Conservation (phyloP, 2,113 vertebrate genomes). For the Brachypodius melanocephalos region DNA sequence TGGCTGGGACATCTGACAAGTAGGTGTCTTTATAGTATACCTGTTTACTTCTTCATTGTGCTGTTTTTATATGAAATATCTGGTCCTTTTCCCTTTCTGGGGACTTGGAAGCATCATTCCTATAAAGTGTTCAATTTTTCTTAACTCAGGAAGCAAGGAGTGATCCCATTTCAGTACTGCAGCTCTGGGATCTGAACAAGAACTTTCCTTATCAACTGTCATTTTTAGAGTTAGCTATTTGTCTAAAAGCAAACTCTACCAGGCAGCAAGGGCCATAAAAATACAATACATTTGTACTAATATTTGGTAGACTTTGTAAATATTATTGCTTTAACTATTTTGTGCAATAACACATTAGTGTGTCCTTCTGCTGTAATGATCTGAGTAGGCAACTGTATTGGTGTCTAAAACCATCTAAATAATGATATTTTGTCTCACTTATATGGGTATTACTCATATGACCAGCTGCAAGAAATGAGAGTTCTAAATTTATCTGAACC, state of each 20-base stretch:
- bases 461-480: conserved; percentile 42
- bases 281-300: background rate
- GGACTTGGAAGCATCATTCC: background rate
- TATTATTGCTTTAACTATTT: background rate
- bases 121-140: background rate
- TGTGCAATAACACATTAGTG: background rate
- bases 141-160: conserved; percentile 23
- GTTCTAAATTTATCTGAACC: conserved; percentile 49
- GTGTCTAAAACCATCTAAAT: background rate
- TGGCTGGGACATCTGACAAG: conserved; percentile 29
- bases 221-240: background rate
- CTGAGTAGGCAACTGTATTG: background rate
- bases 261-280: background rate
- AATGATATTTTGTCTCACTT: conserved; percentile 13
- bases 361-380: background rate
- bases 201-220: background rate
- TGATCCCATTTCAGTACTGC: background rate
- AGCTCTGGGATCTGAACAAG: background rate
- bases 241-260: background rate
- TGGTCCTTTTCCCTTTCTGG: conserved; percentile 20
- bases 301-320: background rate
- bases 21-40: conserved; percentile 15
- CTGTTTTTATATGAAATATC: background rate
- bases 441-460: background rate
- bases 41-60: background rate